These are phyloP conservation scores for Guaruba guarouba DNA, from an alignment of 2,113 vertebrate species.

Conservation along the genomic window DNA sequence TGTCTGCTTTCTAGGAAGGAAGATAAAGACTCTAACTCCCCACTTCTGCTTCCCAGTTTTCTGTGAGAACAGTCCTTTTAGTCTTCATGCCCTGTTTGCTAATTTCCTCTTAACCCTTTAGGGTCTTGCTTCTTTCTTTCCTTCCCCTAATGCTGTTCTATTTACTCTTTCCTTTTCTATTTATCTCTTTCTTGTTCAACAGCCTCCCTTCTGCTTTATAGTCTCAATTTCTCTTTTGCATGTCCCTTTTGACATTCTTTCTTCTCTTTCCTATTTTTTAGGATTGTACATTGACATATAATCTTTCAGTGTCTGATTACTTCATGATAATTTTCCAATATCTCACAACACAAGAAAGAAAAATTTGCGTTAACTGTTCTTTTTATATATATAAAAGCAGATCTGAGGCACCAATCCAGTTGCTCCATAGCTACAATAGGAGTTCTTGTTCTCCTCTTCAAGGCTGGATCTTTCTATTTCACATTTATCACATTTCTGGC, in stretches of 20 bases:
- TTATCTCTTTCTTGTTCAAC: neutral
- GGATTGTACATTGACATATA: neutral
- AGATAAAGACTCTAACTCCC: neutral
- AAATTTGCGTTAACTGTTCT: neutral
- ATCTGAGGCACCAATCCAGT: neutral
- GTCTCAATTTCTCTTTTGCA: neutral
- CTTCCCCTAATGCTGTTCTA: neutral
- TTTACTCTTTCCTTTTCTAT: neutral
- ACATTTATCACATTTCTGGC: neutral
- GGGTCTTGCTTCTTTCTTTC: neutral
- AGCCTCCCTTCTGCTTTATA: neutral
- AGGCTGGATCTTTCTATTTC: neutral
- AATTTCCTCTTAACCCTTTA: neutral
- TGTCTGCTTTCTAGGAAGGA: neutral
- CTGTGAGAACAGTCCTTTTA: neutral
- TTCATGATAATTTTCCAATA: neutral
- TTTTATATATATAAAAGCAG: neutral
- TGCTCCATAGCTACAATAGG: neutral
- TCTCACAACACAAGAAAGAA: neutral
- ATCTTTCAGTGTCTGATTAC: neutral
- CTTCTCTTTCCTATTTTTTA: neutral
- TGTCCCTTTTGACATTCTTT: neutral
- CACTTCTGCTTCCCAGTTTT: neutral
- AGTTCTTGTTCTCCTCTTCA: neutral
- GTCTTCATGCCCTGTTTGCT: neutral